Conservation (phyloP, 2,797 vertebrate species). For the Pantherophis alleghaniensis region DNA sequence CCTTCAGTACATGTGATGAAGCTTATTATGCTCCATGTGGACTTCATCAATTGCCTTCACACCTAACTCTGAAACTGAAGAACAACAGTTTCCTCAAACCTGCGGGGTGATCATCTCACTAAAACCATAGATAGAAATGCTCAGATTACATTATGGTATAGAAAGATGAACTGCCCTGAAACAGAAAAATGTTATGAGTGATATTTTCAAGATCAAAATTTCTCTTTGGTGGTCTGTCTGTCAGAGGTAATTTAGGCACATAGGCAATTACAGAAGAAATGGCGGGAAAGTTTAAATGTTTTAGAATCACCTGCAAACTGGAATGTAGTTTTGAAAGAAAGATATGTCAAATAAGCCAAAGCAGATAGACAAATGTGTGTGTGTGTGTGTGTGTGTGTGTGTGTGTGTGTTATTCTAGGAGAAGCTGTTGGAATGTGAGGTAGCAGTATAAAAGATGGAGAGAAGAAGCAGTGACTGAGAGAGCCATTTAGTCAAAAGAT, state of each 20-base stretch:
- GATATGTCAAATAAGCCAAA: neutral
- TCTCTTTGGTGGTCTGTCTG: neutral
- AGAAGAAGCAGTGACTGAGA: neutral
- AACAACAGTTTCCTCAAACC: neutral
- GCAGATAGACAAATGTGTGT: neutral
- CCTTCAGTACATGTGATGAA: neutral
- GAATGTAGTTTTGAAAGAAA: neutral
- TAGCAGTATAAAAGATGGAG: neutral
- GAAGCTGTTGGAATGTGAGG: neutral
- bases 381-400: neutral
- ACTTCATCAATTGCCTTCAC: neutral
- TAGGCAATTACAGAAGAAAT: neutral
- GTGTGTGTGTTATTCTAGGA: neutral
- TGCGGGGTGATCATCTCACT: no score
- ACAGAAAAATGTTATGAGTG: neutral
- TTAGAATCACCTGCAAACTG: neutral
- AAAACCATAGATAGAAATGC: neutral
- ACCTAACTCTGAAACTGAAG: neutral
- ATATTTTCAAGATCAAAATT: neutral
- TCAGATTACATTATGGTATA: neutral
- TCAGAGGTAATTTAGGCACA: neutral
- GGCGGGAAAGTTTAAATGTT: neutral
- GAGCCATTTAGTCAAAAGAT: neutral
- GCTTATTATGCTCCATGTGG: neutral
- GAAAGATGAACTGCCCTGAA: neutral